A percentile compares a stretch with the other conserved stretches of the same genome.
These are phyloP conservation scores for Lingula anatina DNA, from an alignment of 2,888 invertebrate genomes.

Conservation along the genomic window DNA sequence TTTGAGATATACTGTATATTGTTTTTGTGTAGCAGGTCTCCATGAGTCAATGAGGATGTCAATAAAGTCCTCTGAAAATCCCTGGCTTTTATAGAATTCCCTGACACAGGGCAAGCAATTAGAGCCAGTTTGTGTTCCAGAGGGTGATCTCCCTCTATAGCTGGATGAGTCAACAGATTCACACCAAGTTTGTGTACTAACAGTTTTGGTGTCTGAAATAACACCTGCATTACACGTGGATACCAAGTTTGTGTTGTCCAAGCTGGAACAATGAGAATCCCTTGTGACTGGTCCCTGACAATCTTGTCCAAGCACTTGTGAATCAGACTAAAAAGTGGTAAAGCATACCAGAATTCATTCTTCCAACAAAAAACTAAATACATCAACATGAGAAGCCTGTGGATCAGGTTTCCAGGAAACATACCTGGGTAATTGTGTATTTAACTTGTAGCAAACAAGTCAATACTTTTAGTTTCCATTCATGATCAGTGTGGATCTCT, in stretches of 20 bases:
- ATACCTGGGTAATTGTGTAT: slow-evolving; percentile 1
- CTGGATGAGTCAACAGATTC: neutral
- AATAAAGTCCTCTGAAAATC: neutral
- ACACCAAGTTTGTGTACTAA: neutral
- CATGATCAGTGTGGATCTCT: slow-evolving; percentile 6
- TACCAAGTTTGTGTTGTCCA: slow-evolving; percentile 6
- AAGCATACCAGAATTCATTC: slow-evolving; percentile 2
- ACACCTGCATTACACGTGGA: slow-evolving; percentile 1
- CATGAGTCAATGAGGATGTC: slow-evolving; percentile 8
- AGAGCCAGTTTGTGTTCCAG: slow-evolving; percentile 6
- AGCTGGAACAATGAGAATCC: slow-evolving; percentile 1
- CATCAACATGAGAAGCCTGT: slow-evolving; percentile 5
- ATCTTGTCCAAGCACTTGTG: slow-evolving; percentile 2
- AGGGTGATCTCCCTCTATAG: neutral
- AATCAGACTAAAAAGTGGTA: slow-evolving; percentile 6
- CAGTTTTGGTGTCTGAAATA: neutral
- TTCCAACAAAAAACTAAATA: slow-evolving; percentile 5
- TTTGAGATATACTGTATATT: slow-evolving; percentile 6
- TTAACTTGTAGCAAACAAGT: slow-evolving; percentile 7
- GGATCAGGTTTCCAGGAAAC: slow-evolving; percentile 4
- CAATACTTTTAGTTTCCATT: slow-evolving; percentile 4
- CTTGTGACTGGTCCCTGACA: neutral
- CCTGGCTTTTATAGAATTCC: neutral
- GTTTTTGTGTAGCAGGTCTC: slow-evolving; percentile 6
- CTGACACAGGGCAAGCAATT: slow-evolving; percentile 3